Evolutionary conservation across 2,113 vertebrate genomes (phyloP), one percentile per base, ranked within the genome.

Genomic region (Cavia porcellus): DNA sequence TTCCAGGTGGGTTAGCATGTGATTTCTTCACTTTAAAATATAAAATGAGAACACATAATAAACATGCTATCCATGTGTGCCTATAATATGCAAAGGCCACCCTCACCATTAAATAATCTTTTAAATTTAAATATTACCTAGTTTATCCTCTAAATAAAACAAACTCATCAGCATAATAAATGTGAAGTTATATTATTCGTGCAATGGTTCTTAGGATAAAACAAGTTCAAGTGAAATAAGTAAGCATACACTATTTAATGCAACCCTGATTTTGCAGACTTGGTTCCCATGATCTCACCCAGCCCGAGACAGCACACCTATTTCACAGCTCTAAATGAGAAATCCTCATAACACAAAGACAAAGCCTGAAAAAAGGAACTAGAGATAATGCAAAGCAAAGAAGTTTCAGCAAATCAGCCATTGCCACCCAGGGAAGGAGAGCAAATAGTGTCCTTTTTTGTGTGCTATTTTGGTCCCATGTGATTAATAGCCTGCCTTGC

Each of bases 381-480:
- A 74, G 74, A 88, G 89, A 86, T 22, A n/a, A 83, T 64, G 5
- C 59, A 86, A 87, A 95, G 62, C 93, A 52, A 61, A 75, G 52
- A 87, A 77, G 55, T 93, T 95, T 87, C 59, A 96, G 62, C 86
- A 95, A 85, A 90, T 92, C 86, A 42, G 42, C 66, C 61, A 24
- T 87, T 95, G 62, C 38, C 68, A 96, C 84, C 15, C 79, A 94
- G 95, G 30, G 96, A 74, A 90, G 14, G 30, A 25, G 94, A 38
- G 47, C n/a, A 86, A 42, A 64, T 47, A 64, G 95, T 86, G 59
- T 75, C 96, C 94, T 95, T 91, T 82, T 97, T 97, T 94, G 92
- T 95, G 89, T 86, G 96, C 83, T 98, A 95, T 77, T 97, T 96
- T 96, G 96, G 91, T 97, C 89, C 98, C 92, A 83, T 90, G 90